Base-by-base conservation (phyloP, 2,113 vertebrate species). In the Carassius auratus region DNA sequence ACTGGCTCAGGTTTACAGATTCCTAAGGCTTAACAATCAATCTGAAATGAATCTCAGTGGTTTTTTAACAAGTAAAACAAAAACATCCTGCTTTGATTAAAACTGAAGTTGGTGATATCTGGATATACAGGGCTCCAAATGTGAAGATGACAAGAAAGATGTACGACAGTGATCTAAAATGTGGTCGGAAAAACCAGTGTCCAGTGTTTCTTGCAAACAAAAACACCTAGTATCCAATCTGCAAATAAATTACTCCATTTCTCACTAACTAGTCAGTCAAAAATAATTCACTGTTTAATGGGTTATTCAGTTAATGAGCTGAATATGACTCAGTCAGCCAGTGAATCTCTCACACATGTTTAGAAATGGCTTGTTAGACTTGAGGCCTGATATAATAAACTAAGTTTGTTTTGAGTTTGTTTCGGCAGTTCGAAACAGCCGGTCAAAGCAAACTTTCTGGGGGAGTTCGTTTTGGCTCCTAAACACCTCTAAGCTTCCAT, bases 1-100 rank as follows among this genome's bases (percentile, higher is more conserved):
- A 85, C 23, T 4, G 8, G 59, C 13, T 80, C 14, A 30, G 80
- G 8, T 69, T 82, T 69, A 82, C 23, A 69, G 23, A 68, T 36
- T 33, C 14, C 45, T 19, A 15, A 36, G 62, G 23, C 4, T 81
- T 52, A 69, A 52, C 8, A 4, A 50, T 13, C n/a, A 17, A 26
- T 14, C 36, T 68, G 42, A 48, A 81, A 80, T 79, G 4, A 64
- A 26, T 26, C 26, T 26, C 26, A 26, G 26, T 26, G 26, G 26
- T 26, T 26, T 26, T 26, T 26, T 26, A 26, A 26, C 26, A 26
- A 81, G 10, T n/a, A 30, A 30, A 59, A 61, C 0, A 1, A 19
- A 57, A 57, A 57, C 17, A 57, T 57, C 19, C 55, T 57, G 15
- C 19, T 21, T 61, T 61, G n/a, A 61, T n/a, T 61, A 61, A n/a